Evolutionary conservation across 2,797 vertebrate species (phyloP), one percentile per base, ranked within the genome.

Genomic region (Neoniphon sammara): DNA sequence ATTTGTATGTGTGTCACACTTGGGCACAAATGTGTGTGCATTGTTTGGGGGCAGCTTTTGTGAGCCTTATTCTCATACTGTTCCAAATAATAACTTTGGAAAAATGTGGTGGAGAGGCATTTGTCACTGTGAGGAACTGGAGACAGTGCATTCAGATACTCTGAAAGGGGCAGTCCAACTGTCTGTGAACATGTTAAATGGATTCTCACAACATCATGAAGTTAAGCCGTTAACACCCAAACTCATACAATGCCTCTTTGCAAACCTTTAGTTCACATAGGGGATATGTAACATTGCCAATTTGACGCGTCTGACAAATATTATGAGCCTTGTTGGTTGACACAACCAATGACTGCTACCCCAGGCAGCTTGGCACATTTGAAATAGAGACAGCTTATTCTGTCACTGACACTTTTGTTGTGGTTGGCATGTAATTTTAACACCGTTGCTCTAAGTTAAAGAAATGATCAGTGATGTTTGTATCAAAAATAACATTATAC

Each of bases 251-350:
- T 21, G 2, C 5, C n/a, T 55, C 23, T 30, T 3, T 23, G 11
- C 1, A 50, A 23, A 58, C 9, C 14, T 52, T 58, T 31, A 21
- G 20, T 55, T 21, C 39, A 31, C 42, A 30, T 49, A 50, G 11
- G 34, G 44, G 2, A 15, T 44, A 44, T 15, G 42, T 17, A 44
- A 15, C 42, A 44, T 44, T 15, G 12, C 42, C 14, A 15, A 14
- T 44, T 44, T 17, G 14, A 44, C 42, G 5, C 4, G 1, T 44
- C 42, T 15, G 14, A 14, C 42, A 15, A 14, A 36, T 18, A 3
- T 20, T 56, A 31, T 73, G 25, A 15, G n/a, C 23, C 11, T 78
- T 39, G 44, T 61, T 52, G 15, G 12, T 68, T 67, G 17, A 57
- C 52, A 52, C 17, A 62, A 61, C 9, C 39, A 57, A 62, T 60